A percentile compares a stretch with the other conserved stretches of the same genome.
phyloP scores from a whole-genome alignment of 2,888 invertebrate genomes.

The Synergus itoensis region DNA sequence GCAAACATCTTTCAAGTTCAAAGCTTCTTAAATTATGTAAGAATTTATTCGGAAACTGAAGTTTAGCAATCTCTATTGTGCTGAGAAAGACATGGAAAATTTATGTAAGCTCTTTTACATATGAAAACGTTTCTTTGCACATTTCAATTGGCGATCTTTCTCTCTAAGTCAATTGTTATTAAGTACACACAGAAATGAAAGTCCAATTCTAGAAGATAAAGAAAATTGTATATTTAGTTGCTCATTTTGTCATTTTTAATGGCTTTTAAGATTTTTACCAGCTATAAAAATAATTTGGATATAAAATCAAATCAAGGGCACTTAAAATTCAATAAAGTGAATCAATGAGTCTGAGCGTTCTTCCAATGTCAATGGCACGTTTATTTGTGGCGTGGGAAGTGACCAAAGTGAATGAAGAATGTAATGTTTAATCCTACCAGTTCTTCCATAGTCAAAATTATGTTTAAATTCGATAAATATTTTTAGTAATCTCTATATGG shows the following conservation, averaged over 20 bases:
- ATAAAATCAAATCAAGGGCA: not conserved
- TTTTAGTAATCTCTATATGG: not conserved
- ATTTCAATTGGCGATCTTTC: not conserved
- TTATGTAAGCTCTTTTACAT: not conserved
- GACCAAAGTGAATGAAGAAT: conserved; percentile 2
- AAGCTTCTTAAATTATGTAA: not conserved
- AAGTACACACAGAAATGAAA: not conserved
- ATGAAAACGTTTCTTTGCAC: not conserved
- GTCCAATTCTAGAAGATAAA: not conserved
- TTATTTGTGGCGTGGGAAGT: conserved; percentile 2
- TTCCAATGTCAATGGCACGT: conserved; percentile 24
- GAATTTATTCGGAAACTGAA: not conserved
- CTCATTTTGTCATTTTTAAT: not conserved
- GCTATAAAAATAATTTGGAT: not conserved
- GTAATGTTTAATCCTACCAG: not conserved
- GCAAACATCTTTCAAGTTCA: not conserved
- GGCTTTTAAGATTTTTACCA: not conserved
- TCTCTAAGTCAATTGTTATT: not conserved
- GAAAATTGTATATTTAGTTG: not conserved
- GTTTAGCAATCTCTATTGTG: not conserved
- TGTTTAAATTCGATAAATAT: not conserved
- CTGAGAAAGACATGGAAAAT: conserved; percentile 1
- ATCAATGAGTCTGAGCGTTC: not conserved
- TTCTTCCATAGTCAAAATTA: not conserved
- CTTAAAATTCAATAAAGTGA: not conserved